Conservation (phyloP, 2,113 vertebrate species). For the Corvus hawaiiensis region DNA sequence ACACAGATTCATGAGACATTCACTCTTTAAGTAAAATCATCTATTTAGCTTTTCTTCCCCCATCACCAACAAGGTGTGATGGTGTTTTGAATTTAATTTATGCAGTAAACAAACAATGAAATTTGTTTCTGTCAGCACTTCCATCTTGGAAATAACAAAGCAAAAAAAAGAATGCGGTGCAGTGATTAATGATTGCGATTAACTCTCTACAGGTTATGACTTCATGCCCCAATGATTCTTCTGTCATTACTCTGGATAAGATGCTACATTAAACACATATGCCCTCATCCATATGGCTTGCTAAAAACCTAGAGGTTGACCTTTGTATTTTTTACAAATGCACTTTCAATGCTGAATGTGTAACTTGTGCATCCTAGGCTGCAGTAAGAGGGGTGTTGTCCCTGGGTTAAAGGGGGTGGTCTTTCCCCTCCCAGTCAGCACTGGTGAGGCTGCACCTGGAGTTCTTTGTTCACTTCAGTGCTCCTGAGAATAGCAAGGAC, state of each 20-base stretch:
- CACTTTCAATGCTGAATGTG: neutral
- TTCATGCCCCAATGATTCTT: slow-evolving; percentile 75
- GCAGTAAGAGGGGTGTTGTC: neutral
- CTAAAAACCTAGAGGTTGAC: slow-evolving; percentile 16
- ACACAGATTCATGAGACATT: neutral
- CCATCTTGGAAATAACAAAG: neutral
- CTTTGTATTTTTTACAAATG: slow-evolving; percentile 37
- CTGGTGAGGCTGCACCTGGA: neutral
- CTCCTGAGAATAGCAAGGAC: neutral
- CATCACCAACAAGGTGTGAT: neutral
- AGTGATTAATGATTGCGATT: slow-evolving; percentile 86
- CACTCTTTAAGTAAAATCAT: neutral
- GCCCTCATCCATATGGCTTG: slow-evolving; percentile 10
- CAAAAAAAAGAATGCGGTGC: neutral
- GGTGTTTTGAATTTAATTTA: slow-evolving; percentile 30
- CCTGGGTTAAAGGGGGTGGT: neutral
- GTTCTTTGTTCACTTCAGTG: neutral
- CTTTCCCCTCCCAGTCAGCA: neutral
- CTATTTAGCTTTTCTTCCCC: neutral
- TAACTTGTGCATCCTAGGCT: neutral
- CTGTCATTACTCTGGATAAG: slow-evolving; percentile 75
- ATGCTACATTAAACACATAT: slow-evolving; percentile 57
- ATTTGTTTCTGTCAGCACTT: slow-evolving; percentile 27
- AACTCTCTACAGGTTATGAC: slow-evolving; percentile 77
- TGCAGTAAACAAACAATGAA: slow-evolving; percentile 52